Evolutionary conservation across 1,140 invertebrate genomes (phyloP).

Genomic region (Aplysia californica): DNA sequence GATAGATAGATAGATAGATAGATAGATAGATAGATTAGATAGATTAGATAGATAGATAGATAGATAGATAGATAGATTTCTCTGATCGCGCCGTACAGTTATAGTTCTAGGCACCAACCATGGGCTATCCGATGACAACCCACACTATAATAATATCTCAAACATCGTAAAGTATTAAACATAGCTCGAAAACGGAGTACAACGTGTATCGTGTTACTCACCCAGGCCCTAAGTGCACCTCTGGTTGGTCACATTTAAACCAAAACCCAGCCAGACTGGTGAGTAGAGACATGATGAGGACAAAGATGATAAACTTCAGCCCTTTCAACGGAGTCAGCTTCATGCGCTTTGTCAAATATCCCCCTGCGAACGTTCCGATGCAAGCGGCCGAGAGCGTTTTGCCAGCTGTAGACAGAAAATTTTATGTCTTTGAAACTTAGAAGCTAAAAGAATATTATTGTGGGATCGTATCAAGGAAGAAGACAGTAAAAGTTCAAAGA

Average conservation of each 20-base stretch:
- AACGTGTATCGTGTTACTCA: conserved; percentile 1
- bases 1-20: too few relatives aligned
- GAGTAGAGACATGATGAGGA: conserved; percentile 6
- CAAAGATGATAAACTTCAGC: conserved; percentile 21
- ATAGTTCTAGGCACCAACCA: background rate
- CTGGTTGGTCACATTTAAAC: conserved; percentile 48
- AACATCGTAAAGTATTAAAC: background rate
- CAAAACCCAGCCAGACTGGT: conserved; percentile 22
- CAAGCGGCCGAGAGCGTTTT: conserved; percentile 16
- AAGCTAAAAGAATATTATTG: too few relatives aligned
- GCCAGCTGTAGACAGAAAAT: too few relatives aligned
- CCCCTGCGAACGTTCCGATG: conserved; percentile 46
- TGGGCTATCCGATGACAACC: background rate
- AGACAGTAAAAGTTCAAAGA: too few relatives aligned
- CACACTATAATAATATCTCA: background rate
- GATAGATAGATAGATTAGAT: too few relatives aligned
- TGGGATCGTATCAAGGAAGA: too few relatives aligned
- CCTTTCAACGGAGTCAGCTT: conserved; percentile 40
- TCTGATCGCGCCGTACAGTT: background rate
- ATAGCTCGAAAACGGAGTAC: background rate
- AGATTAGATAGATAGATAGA: background rate
- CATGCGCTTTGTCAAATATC: conserved; percentile 38
- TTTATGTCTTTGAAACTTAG: too few relatives aligned
- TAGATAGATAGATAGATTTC: background rate
- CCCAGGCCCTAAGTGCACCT: conserved; percentile 38